Base-by-base conservation (phyloP, 1,140 invertebrate species). In the Sycobia sp. region DNA sequence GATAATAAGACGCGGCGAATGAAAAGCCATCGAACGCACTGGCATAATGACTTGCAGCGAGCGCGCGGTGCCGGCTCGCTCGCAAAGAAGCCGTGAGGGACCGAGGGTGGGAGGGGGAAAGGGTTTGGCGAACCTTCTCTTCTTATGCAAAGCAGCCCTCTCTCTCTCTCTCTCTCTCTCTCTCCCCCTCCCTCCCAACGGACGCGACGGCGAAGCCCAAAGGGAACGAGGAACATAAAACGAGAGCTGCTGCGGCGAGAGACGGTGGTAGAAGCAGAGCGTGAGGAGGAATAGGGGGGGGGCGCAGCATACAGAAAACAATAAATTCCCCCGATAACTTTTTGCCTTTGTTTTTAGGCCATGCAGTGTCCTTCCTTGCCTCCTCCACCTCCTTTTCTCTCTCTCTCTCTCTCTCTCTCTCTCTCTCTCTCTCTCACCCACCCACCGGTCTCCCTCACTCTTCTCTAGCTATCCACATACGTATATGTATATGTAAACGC, bases 41-140 rank as follows among this genome's bases (percentile, higher is more conserved):
- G 50, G 50, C 59, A 47, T 55, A 62, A 62, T 62, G 59, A 62
- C 59, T 62, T 54, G 39, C 29, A 29, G 16, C n/a, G n/a, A n/a
- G n/a, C n/a, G n/a, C n/a, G n/a, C 13, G 38, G n/a, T 25, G 51
- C n/a, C 51, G 51, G 51, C 29, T 36, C 20, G 29, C 54, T 32
- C 39, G 39, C 54, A 43, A 44, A 44, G 25, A 29, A n/a, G 3
- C 7, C 11, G 27, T 32, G 47, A 13, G 43, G 5, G 43, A 25
- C 10, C 20, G 41, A 22, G 22, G 10, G 27, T 9, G 50, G 38
- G 29, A 22, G 11, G 43, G 23, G 18, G 13, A 5, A 14, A 23
- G 14, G 14, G 8, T 13, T n/a, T 4, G 54, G 16, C 54, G 10
- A 9, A 27, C 34, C 22, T 63, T 36, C n/a, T 49, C 51, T 43